A percentile compares a stretch with the other conserved stretches of the same genome.
phyloP scores from a whole-genome alignment of 2,888 invertebrate genomes.

The Malachius bipustulatus region DNA sequence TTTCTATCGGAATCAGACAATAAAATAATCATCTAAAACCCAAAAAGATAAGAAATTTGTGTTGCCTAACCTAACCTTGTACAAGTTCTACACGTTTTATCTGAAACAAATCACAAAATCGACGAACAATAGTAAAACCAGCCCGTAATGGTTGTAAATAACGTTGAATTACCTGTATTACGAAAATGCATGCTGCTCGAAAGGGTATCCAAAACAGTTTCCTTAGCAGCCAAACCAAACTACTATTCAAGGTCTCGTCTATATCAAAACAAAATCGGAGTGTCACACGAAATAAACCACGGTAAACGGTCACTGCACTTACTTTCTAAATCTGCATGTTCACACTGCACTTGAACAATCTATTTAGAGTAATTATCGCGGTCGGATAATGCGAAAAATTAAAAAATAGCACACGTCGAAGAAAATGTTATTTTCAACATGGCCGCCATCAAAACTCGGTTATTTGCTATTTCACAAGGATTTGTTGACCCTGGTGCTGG shows the following conservation, averaged over 20 bases:
- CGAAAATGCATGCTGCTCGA: constrained; percentile 31
- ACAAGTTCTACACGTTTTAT: no score
- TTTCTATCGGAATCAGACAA: no score
- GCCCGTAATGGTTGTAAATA: no score
- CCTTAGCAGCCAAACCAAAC: constrained; percentile 29
- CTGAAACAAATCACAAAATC: no score
- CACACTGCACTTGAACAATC: constrained; percentile 3
- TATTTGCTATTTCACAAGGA: constrained; percentile 38
- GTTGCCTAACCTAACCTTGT: no score
- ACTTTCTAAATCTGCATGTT: neutral
- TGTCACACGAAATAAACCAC: constrained; percentile 23
- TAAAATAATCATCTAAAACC: no score
- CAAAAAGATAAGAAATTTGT: no score
- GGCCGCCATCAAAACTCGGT: constrained; percentile 39
- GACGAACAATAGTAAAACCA: no score
- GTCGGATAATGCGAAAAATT: constrained; percentile 23
- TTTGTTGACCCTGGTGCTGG: constrained; percentile 40
- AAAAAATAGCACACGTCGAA: constrained; percentile 37
- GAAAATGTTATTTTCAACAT: constrained; percentile 41
- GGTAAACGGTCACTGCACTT: constrained; percentile 23
- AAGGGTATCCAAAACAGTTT: constrained; percentile 28
- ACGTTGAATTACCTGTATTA: constrained; percentile 28
- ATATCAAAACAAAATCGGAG: constrained; percentile 30
- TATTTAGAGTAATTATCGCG: constrained; percentile 5
- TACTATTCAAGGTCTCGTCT: constrained; percentile 35